These are phyloP conservation scores for Brachionus angularis DNA, from an alignment of 1,140 invertebrate species.

Conservation along the genomic window DNA sequence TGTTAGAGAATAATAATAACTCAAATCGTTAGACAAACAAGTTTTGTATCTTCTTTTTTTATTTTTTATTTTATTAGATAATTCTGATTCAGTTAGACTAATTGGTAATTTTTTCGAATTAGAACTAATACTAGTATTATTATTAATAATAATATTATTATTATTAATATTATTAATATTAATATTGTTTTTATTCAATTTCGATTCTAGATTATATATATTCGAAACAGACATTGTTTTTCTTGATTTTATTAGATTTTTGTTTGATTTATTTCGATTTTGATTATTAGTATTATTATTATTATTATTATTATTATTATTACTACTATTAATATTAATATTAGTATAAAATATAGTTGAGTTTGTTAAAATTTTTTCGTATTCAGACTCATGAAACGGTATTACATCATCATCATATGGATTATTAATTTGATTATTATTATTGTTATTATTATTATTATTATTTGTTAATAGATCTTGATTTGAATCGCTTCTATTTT, in stretches of 20 bases:
- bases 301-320: too few relatives aligned
- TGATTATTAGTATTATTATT: too few relatives aligned
- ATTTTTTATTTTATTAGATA: neutral
- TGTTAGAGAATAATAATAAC: slow-evolving; percentile 35
- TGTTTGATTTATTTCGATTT: neutral
- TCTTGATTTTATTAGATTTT: neutral
- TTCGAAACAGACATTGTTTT: slow-evolving; percentile 11
- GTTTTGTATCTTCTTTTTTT: slow-evolving; percentile 8
- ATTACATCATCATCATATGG: slow-evolving; percentile 44
- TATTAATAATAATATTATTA: too few relatives aligned
- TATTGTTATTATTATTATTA: neutral
- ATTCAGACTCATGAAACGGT: slow-evolving; percentile 45
- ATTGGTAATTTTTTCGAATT: slow-evolving; percentile 10
- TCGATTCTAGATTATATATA: too few relatives aligned
- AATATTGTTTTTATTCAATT: too few relatives aligned
- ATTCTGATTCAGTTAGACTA: slow-evolving; percentile 24
- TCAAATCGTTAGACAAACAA: slow-evolving; percentile 5
- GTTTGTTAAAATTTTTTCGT: slow-evolving; percentile 45
- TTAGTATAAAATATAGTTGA: too few relatives aligned
- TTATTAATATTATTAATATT: too few relatives aligned
- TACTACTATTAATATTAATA: too few relatives aligned
- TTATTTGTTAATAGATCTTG: neutral
- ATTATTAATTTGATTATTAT: neutral
- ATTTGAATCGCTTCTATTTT: neutral
- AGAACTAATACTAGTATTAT: neutral